phyloP scores from a whole-genome alignment of 2,113 vertebrate species.

The Takifugu flavidus region DNA sequence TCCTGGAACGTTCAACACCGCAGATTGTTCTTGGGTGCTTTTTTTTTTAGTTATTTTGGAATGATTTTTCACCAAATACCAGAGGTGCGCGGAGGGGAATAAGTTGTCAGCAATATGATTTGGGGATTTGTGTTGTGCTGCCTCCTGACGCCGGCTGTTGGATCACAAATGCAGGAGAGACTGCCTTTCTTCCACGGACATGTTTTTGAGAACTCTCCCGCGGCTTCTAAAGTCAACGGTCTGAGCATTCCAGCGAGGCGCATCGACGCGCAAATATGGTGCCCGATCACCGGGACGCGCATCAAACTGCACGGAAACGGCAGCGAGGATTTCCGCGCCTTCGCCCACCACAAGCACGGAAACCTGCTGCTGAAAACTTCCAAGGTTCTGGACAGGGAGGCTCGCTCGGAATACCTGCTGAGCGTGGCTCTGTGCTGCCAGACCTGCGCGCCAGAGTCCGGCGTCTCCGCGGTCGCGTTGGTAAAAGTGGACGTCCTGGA shows the following conservation, averaged over 20 bases:
- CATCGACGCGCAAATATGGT: slow-evolving; percentile 79
- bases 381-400: slow-evolving; percentile 79
- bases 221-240: slow-evolving; percentile 80
- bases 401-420: slow-evolving; percentile 74
- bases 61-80: slow-evolving; percentile 26
- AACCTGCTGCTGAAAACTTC: slow-evolving; percentile 79
- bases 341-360: slow-evolving; percentile 79
- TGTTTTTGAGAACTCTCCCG: slow-evolving; percentile 83
- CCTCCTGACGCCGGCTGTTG: slow-evolving; percentile 59
- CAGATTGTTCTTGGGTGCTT: slow-evolving; percentile 35
- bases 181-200: slow-evolving; percentile 79
- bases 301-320: slow-evolving; percentile 80
- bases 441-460: slow-evolving; percentile 57
- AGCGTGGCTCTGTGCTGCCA: slow-evolving; percentile 77
- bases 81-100: slow-evolving; percentile 37
- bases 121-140: slow-evolving; percentile 65
- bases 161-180: slow-evolving; percentile 56
- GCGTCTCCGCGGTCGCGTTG: slow-evolving; percentile 67
- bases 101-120: slow-evolving; percentile 71
- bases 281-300: slow-evolving; percentile 72
- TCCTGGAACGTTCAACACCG: slow-evolving; percentile 37
- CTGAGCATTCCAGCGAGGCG: slow-evolving; percentile 79
- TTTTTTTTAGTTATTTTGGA: slow-evolving; percentile 26
- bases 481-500: slow-evolving; percentile 83
- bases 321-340: slow-evolving; percentile 78